Evolutionary conservation across 2,113 vertebrate genomes (phyloP), one percentile per base, ranked within the genome.

Genomic region (Lontra canadensis): DNA sequence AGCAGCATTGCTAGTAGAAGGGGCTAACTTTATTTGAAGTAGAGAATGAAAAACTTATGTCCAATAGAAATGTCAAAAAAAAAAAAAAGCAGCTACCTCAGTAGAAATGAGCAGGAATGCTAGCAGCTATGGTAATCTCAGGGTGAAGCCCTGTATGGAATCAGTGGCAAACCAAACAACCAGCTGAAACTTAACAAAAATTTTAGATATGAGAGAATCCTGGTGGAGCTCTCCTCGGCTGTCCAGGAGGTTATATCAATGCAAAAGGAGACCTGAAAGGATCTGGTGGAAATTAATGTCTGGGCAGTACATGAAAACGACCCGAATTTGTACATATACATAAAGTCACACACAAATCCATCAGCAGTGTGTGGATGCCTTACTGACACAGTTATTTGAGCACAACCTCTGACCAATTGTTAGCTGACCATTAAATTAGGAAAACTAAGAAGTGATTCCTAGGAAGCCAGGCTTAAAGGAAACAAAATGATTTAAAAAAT

Each of bases 401-500:
- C 26, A 65, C 1, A 86, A 67, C 2, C 18, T 93, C 71, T 55
- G 63, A 95, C 42, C 39, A 47, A 29, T 83, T 23, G 61, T 95
- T 90, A 55, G 14, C 18, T 93, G 71, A 85, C 80, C 44, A 76
- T 86, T 67, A 81, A 73, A 85, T 73, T 86, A 34, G 39, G 15
- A 25, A 95, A 85, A 69, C 36, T 31, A 36, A 95, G 59, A 74
- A 23, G 6, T 85, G 31, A 86, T 25, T 52, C n/a, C 15, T 52
- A 88, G 31, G 31, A 86, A 86, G 15, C 65, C 14, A 90, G 65
- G 47, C 15, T 95, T 61, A 52, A 65, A 96, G 73, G 31, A 15
- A 79, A 95, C 61, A 83, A 95, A 92, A 23, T 69, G 23, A 96
- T 31, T 74, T 63, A 76, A 93, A 67, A 74, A 61, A 76, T 18